Base-by-base conservation (phyloP, 2,113 vertebrate genomes). In the Hydrochoerus hydrochaeris region DNA sequence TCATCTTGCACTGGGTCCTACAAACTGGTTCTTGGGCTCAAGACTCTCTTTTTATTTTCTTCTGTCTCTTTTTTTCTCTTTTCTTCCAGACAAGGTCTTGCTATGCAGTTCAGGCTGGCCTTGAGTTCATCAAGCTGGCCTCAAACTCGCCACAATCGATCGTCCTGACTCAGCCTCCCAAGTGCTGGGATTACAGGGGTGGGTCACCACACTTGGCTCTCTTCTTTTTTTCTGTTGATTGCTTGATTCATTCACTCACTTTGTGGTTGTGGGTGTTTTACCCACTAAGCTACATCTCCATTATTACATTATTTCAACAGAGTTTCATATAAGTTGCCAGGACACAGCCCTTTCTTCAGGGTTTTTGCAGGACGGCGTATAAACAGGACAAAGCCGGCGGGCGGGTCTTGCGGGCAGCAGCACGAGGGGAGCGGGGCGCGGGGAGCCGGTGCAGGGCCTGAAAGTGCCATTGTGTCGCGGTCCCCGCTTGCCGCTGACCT, bases 401-500 rank as follows among this genome's bases (percentile, higher is more conserved):
- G 30, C 91, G 4, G 92, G 67, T n/a, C 89, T 49, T 78, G 52
- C 9, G 28, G 82, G 69, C 83, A 32, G 58, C 38, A 86, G 46
- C 12, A 41, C 75, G 46, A 84, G 71, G 71, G 78, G 81, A 65
- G 85, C 75, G 0, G 81, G 83, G 82, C 41, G 44, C 81, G 0
- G 46, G 32, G 90, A 87, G 90, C 24, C 20, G 14, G 71, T 90
- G 88, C 28, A 8, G 6, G 81, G 46, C 84, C 96, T 97, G 69
- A 97, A 97, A 91, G 93, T 73, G 93, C 89, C 93, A 75, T 81
- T 77, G 91, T 95, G 91, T 85, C 75, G 89, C 0, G 77, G 65
- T 26, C 91, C 38, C 87, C n/a, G 80, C 94, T 85, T 5, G 65
- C 90, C 69, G 49, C 60, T 6, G 58, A 49, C 84, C 62, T 1